Percentiles rank a stretch among this genome's conserved stretches.
phyloP scores from a whole-genome alignment of 2,888 invertebrate species.

The Strigamia transsilvanica region DNA sequence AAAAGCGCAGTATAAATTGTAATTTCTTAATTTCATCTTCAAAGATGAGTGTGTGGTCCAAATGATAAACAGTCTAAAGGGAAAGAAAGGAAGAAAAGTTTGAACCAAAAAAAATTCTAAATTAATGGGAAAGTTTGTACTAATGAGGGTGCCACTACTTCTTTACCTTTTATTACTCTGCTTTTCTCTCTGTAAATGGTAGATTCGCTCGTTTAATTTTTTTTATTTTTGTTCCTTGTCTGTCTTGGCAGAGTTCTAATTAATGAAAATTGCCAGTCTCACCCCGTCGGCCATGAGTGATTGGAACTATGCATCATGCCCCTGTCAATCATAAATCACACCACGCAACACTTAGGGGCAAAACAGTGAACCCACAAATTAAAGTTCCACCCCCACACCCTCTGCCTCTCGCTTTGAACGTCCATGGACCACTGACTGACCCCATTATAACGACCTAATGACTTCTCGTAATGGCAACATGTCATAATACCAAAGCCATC shows the following conservation, averaged over 20 bases:
- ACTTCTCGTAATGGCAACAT: slow-evolving; percentile 30
- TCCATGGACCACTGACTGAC: slow-evolving; percentile 5
- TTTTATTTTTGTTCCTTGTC: slow-evolving; percentile 23
- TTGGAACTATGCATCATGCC: slow-evolving; percentile 46
- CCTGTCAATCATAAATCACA: slow-evolving; percentile 53
- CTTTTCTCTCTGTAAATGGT: slow-evolving; percentile 7
- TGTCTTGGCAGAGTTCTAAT: slow-evolving; percentile 49
- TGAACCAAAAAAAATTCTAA: slow-evolving; percentile 7
- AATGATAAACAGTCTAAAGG: slow-evolving; percentile 18
- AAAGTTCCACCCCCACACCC: slow-evolving; percentile 33
- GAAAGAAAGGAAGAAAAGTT: not conserved
- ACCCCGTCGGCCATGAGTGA: slow-evolving; percentile 52
- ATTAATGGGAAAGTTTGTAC: slow-evolving; percentile 4
- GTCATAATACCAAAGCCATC: slow-evolving; percentile 14
- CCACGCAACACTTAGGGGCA: slow-evolving; percentile 52
- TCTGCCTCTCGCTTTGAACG: slow-evolving; percentile 36
- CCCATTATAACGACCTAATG: slow-evolving; percentile 26
- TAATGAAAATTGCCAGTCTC: slow-evolving; percentile 54
- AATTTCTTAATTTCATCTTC: slow-evolving; percentile 26
- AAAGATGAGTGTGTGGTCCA: slow-evolving; percentile 16
- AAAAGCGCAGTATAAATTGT: not conserved
- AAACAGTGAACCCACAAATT: slow-evolving; percentile 50
- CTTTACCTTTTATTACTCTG: not conserved
- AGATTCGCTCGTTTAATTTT: not conserved
- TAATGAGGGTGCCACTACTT: not conserved